Evolutionary conservation across 2,888 invertebrate species (phyloP), one percentile per base, ranked within the genome.

Genomic region (Pyrocoelia pectoralis): DNA sequence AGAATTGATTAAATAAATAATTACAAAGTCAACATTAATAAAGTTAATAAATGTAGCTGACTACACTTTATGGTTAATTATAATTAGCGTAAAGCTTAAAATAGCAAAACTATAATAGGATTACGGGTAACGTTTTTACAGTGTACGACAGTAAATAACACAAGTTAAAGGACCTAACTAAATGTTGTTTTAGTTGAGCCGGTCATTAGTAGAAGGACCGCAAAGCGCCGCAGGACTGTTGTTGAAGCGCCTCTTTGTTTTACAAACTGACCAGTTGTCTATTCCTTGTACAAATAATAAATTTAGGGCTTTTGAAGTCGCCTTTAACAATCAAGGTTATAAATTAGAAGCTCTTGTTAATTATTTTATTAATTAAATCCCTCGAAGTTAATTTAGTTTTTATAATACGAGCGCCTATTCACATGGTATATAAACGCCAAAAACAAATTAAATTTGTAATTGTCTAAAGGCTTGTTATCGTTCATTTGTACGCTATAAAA

Each of bases 141-240:
- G 70, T 69, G 68, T 69, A 69, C 57, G 19, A 28, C 60, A 50
- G 63, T 64, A 67, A 70, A 72, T 67, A 72, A 61, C 68, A 66
- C 62, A 64, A 74, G 73, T 73, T 56, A 74, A 75, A 75, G 76
- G 76, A 72, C 77, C 79, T 79, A 80, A 80, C 79, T 79, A 80
- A 79, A 79, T 79, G 79, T 78, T 80, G 80, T 79, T 76, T 78
- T 79, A 79, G 78, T 77, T 72, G 73, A 76, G 69, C 61, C 67
- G 77, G 79, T 79, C 79, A 79, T 79, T 79, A 80, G 80, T 77
- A 74, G 70, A 73, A 68, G 77, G 74, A 77, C 78, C 79, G 75
- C 79, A 80, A 79, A 79, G 76, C 72, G 70, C 68, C 71, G 71
- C 67, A 61, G 66, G 62, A 64, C 65, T 69, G 68, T 70, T 66